Percentiles rank a stretch among this genome's conserved stretches.
phyloP scores from a whole-genome alignment of 2,113 vertebrate genomes.

The Agapornis roseicollis region DNA sequence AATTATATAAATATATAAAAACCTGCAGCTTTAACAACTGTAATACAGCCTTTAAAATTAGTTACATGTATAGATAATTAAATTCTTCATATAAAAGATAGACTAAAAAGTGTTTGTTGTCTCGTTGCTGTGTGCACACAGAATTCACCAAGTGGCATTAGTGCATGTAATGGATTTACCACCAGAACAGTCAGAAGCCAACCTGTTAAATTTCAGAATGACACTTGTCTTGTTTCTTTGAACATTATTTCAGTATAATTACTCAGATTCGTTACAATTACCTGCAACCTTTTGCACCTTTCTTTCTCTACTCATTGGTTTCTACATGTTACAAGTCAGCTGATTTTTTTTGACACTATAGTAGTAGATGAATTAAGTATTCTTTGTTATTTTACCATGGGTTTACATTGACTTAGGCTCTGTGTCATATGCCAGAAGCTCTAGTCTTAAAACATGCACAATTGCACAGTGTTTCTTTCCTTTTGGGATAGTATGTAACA shows the following conservation, averaged over 20 bases:
- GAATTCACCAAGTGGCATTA: not conserved
- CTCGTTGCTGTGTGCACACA: conserved; percentile 58
- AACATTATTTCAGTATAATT: not conserved
- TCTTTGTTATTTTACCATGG: not conserved
- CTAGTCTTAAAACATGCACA: not conserved
- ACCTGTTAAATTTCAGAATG: not conserved
- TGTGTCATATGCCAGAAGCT: not conserved
- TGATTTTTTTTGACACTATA: not conserved
- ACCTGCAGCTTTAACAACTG: conserved; percentile 88
- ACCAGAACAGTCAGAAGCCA: not conserved
- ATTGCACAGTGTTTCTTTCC: not conserved
- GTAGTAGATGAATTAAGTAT: not conserved
- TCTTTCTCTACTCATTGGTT: not conserved
- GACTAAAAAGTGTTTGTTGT: conserved; percentile 78
- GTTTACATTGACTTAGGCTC: not conserved
- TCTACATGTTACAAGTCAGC: not conserved
- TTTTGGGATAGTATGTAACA: not conserved
- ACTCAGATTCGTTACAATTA: not conserved
- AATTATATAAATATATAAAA: conserved; percentile 85
- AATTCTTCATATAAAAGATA: conserved; percentile 86
- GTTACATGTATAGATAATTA: conserved; percentile 88
- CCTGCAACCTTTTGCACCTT: not conserved
- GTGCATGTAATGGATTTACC: not conserved
- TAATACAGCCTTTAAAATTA: conserved; percentile 86
- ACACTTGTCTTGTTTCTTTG: not conserved